Percentiles rank a stretch among this genome's conserved stretches.
phyloP scores from a whole-genome alignment of 2,888 invertebrate genomes.

The Zootermopsis nevadensis region DNA sequence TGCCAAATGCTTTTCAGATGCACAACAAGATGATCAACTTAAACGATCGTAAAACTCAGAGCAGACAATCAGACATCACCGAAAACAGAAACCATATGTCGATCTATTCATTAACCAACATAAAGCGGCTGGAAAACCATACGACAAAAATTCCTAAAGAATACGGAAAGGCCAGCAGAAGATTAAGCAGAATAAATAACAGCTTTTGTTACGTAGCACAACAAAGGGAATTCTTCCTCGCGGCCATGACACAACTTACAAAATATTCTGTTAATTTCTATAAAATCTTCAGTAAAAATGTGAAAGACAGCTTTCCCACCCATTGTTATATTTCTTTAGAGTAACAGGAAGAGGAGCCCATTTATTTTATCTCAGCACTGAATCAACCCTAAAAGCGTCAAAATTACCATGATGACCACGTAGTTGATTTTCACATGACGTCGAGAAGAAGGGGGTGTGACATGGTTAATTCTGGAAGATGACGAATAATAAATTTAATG shows the following conservation, averaged over 20 bases:
- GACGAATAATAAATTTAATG: conserved; percentile 47
- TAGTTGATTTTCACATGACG: conserved; percentile 8
- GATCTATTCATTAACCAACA: neutral
- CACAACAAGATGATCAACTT: too few species aligned
- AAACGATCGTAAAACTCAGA: too few species aligned
- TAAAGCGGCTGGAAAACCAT: neutral
- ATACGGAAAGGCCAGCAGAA: neutral
- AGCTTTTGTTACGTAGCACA: neutral
- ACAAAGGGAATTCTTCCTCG: neutral
- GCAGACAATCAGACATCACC: too few species aligned
- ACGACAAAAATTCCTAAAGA: neutral
- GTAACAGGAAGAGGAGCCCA: neutral
- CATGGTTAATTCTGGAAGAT: conserved; percentile 45
- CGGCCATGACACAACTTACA: neutral
- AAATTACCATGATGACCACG: conserved; percentile 20
- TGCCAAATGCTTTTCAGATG: too few species aligned
- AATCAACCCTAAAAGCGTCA: conserved; percentile 39
- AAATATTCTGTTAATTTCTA: neutral
- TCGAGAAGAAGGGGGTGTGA: conserved; percentile 10
- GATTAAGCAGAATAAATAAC: neutral
- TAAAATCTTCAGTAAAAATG: conserved; percentile 22
- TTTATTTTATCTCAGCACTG: conserved; percentile 18
- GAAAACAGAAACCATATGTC: neutral
- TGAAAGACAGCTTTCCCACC: neutral
- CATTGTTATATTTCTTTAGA: conserved; percentile 11